These are phyloP conservation scores for Cheilosia variabilis DNA, from an alignment of 2,888 invertebrate genomes.

Conservation along the genomic window DNA sequence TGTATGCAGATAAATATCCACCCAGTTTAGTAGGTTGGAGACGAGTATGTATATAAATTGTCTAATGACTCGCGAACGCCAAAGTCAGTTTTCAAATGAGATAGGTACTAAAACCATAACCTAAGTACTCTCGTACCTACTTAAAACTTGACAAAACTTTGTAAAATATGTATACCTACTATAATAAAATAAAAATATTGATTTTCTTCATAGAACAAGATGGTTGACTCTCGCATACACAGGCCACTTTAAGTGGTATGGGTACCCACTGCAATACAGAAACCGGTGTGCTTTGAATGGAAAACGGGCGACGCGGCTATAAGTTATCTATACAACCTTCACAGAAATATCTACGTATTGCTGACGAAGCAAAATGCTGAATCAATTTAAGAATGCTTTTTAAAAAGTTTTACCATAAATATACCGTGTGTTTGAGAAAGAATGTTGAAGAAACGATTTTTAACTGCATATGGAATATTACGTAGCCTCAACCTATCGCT, in stretches of 20 bases:
- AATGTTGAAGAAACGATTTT: no score
- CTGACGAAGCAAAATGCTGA: neutral
- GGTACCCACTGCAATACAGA: constrained; percentile 10
- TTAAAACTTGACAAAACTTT: neutral
- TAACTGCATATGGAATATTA: no score
- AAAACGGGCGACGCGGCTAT: neutral
- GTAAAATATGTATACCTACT: neutral
- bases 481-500: no score
- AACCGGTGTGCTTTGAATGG: constrained; percentile 18
- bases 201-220: constrained; percentile 47
- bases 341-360: neutral
- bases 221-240: constrained; percentile 35
- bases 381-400: neutral
- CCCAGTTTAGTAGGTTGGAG: no score
- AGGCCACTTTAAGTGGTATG: neutral
- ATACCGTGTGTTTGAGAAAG: neutral
- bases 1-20: no score
- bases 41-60: no score
- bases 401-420: neutral
- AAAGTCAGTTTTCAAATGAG: no score
- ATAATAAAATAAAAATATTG: constrained; percentile 25
- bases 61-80: no score
- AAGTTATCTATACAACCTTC: neutral
- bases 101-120: neutral
- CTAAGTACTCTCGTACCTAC: neutral